Percentiles rank a stretch among this genome's conserved stretches.
phyloP scores from a whole-genome alignment of 2,797 vertebrate genomes.

The Tachyglossus aculeatus region DNA sequence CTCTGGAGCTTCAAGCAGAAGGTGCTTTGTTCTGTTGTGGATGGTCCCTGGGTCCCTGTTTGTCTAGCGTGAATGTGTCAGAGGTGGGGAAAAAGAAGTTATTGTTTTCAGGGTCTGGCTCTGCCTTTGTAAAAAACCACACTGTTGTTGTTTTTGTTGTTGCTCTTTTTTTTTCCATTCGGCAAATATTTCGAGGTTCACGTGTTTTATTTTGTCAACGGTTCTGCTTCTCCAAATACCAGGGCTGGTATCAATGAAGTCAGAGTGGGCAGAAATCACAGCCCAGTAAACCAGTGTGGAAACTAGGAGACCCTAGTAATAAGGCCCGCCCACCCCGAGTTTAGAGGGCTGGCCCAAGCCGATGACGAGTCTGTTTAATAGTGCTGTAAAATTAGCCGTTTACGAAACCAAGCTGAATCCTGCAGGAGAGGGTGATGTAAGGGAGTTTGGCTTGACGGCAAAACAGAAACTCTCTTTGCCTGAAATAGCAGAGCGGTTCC shows the following conservation, averaged over 20 bases:
- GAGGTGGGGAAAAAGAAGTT: background rate
- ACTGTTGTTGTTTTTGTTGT: conserved; percentile 1
- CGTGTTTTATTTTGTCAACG: conserved; percentile 54
- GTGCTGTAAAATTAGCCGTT: conserved; percentile 77
- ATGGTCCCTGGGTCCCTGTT: no score
- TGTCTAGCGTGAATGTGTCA: no score
- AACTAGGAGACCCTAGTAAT: conserved; percentile 59
- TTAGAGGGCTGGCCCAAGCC: conserved; percentile 66
- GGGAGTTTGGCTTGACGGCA: conserved; percentile 69
- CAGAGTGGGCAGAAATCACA: conserved; percentile 68
- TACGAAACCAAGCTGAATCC: conserved; percentile 73
- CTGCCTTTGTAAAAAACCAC: conserved; percentile 2
- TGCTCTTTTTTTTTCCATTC: conserved; percentile 5
- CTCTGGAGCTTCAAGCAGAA: no score
- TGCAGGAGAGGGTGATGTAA: conserved; percentile 77
- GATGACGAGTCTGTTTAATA: conserved; percentile 71
- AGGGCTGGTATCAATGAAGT: conserved; percentile 64
- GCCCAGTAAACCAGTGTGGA: conserved; percentile 50
- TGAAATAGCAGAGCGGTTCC: conserved; percentile 66
- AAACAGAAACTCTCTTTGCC: conserved; percentile 63
- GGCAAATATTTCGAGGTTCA: conserved; percentile 18
- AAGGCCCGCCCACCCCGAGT: conserved; percentile 64
- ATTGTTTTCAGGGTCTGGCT: conserved; percentile 13
- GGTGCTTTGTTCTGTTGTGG: no score
- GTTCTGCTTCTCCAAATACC: conserved; percentile 50